Base-by-base conservation (phyloP, 2,113 vertebrate species). In the Spilogale gracilis region DNA sequence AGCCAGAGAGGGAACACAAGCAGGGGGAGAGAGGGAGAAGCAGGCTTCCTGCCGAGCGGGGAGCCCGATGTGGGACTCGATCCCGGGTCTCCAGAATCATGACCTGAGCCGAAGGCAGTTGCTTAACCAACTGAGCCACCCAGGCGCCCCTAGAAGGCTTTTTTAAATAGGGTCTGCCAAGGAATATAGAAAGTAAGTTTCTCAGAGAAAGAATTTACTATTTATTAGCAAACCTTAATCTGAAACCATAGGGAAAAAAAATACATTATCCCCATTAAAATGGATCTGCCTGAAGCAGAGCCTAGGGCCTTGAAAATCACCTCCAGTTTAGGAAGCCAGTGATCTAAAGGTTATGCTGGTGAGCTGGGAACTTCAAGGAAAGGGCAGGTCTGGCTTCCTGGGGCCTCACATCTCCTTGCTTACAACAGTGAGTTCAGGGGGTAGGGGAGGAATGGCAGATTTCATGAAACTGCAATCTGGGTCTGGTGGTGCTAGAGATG, bases 381-480 rank as follows among this genome's bases (percentile, higher is more conserved):
- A 50, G 23, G 17, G n/a, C 61, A 89, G 67, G 21, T 30, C 74
- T 87, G 71, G 27, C 27, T 92, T 71, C 58, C n/a, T 76, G 38
- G 86, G 23, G 82, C 17, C 61, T 83, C 58, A n/a, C 17, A 78
- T 73, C 61, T 32, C 56, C 54, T 94, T 91, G 84, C 88, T 94
- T 87, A 61, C 4, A 9, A 83, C 30, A 56, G 50, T 82, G 93
- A 61, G 54, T 79, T 52, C 27, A 60, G 63, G 25, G 45, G 12
- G 13, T 23, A 17, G 13, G 16, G 78, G 25, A 82, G 56, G 25
- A 61, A 4, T 25, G 9, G 30, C 61, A 78, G 73, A 16, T 74
- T 91, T 60, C 78, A 63, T 71, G 82, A 82, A 91, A 82, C 86
- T 97, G 9, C 9, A 90, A 58, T 87, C 74, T 95, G 65, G 56